Percentiles rank a stretch among this genome's conserved stretches.
Evolutionary conservation across 2,888 invertebrate genomes (phyloP).

Genomic region (Lutraria lutraria): DNA sequence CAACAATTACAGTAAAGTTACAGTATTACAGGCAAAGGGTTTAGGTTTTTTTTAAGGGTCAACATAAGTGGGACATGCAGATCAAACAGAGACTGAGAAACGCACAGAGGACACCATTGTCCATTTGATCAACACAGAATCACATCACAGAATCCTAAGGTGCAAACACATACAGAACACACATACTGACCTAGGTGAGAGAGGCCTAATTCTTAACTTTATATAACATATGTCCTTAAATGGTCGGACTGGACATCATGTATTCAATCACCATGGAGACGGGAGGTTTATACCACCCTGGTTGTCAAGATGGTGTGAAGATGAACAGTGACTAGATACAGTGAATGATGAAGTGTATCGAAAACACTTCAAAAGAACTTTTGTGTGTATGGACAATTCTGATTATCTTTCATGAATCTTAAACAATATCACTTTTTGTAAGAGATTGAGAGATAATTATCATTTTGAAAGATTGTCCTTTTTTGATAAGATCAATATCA

Average conservation of each 20-base stretch:
- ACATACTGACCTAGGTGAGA: no score
- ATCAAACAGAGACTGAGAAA: no score
- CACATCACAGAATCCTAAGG: no score
- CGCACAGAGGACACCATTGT: no score
- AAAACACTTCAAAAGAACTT: constrained; percentile 13
- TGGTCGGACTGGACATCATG: neutral
- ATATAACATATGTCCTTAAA: neutral
- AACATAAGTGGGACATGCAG: neutral
- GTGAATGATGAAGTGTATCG: constrained; percentile 7
- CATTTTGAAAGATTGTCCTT: neutral
- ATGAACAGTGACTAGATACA: neutral
- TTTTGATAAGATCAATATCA: neutral
- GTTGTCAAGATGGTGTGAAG: constrained; percentile 3
- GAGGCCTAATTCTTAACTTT: no score
- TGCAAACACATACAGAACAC: no score
- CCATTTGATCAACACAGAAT: no score
- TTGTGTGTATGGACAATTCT: neutral
- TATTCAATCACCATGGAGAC: neutral
- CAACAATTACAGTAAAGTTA: no score
- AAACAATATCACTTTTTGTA: neutral
- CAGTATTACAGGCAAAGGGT: no score
- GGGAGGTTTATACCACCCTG: neutral
- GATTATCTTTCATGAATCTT: constrained; percentile 10
- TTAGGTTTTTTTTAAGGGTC: constrained; percentile 1
- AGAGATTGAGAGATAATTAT: neutral